These are phyloP conservation scores for Archips xylosteana DNA, from an alignment of 2,888 invertebrate species.

Conservation along the genomic window DNA sequence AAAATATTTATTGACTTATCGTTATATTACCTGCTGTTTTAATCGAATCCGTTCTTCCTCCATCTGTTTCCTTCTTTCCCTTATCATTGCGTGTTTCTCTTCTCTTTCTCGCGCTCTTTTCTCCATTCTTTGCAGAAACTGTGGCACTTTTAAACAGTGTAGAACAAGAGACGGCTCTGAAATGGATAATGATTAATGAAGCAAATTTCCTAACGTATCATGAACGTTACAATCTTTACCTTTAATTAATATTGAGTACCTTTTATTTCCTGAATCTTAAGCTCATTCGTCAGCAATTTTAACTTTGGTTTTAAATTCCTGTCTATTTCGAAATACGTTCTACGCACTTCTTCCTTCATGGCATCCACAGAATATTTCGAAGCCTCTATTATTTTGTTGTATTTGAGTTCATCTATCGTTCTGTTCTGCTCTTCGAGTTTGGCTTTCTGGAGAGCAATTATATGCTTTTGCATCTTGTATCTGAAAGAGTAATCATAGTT, in stretches of 20 bases:
- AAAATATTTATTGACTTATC: not conserved
- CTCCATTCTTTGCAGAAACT: slow-evolving; percentile 90
- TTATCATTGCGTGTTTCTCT: slow-evolving; percentile 80
- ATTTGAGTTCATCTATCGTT: slow-evolving; percentile 89
- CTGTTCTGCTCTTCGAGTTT: slow-evolving; percentile 90
- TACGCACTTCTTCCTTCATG: slow-evolving; percentile 86
- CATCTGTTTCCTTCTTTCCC: slow-evolving; percentile 78
- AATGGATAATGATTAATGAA: slow-evolving; percentile 43
- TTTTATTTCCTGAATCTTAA: slow-evolving; percentile 76
- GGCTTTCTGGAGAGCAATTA: slow-evolving; percentile 89
- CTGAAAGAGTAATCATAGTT: slow-evolving; percentile 61
- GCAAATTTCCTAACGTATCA: not conserved
- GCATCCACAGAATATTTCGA: slow-evolving; percentile 84
- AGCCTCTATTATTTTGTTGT: slow-evolving; percentile 89
- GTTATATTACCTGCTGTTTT: slow-evolving; percentile 72
- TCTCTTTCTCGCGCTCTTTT: slow-evolving; percentile 89
- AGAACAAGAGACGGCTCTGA: slow-evolving; percentile 73
- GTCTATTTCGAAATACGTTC: slow-evolving; percentile 83
- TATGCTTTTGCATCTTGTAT: slow-evolving; percentile 89
- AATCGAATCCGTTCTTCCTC: slow-evolving; percentile 77
- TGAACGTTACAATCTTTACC: too few species aligned
- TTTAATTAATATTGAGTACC: slow-evolving; percentile 51
- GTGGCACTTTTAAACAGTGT: slow-evolving; percentile 86
- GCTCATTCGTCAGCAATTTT: slow-evolving; percentile 80
- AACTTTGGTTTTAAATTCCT: slow-evolving; percentile 85